Percentiles rank a stretch among this genome's conserved stretches.
phyloP scores from a whole-genome alignment of 2,888 invertebrate genomes.

The Cloeon dipterum region DNA sequence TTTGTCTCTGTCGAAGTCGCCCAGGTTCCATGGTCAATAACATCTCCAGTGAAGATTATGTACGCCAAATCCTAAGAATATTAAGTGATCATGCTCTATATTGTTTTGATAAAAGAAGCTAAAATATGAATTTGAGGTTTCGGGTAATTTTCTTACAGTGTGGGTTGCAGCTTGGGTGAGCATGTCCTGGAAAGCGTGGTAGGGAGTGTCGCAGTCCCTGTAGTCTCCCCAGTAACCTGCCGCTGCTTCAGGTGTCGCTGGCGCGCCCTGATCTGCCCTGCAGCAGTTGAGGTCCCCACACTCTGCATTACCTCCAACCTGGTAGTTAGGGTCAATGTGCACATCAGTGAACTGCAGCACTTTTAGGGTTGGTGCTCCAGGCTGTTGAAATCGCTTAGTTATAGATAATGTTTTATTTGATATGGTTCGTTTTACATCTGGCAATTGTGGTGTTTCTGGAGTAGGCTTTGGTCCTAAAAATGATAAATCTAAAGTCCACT shows the following conservation, averaged over 20 bases:
- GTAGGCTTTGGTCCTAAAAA: background rate
- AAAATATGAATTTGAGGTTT: background rate
- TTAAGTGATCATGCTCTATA: no score
- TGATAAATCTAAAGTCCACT: background rate
- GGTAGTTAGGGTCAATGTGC: constrained; percentile 55
- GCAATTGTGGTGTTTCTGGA: background rate
- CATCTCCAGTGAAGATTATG: constrained; percentile 69
- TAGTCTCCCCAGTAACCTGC: constrained; percentile 71
- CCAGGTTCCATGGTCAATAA: constrained; percentile 77
- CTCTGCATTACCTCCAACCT: constrained; percentile 35
- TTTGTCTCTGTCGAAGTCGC: constrained; percentile 45
- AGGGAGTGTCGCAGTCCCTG: constrained; percentile 50
- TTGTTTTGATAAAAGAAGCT: background rate
- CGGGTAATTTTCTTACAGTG: background rate
- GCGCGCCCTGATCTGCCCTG: constrained; percentile 29
- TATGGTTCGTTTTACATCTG: background rate
- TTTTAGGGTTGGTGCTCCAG: constrained; percentile 10
- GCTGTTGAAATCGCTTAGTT: no score
- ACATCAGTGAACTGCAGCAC: constrained; percentile 54
- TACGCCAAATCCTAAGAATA: constrained; percentile 29
- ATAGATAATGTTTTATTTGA: no score
- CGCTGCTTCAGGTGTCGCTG: constrained; percentile 13
- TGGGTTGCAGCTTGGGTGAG: constrained; percentile 23
- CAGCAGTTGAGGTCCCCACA: constrained; percentile 65
- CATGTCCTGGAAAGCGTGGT: constrained; percentile 39